These are phyloP conservation scores for Podabrus alpinus DNA, from an alignment of 2,888 invertebrate species.

Conservation along the genomic window DNA sequence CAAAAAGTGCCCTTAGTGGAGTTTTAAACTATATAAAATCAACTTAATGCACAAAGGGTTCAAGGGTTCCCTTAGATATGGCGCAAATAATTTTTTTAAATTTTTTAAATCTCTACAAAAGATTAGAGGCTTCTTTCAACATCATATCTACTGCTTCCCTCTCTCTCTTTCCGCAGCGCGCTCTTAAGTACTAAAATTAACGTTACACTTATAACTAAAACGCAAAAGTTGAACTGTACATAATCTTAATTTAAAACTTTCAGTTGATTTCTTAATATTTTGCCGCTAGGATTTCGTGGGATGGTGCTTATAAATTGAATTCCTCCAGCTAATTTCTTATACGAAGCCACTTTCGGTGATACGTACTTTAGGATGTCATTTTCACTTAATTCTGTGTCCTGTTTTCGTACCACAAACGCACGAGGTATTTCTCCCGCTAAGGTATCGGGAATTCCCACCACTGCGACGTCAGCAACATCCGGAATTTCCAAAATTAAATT, in stretches of 20 bases:
- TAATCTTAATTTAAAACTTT: slow-evolving; percentile 48
- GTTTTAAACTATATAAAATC: too few species aligned
- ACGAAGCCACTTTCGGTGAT: slow-evolving; percentile 69
- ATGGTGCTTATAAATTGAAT: slow-evolving; percentile 70
- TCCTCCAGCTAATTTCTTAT: slow-evolving; percentile 74
- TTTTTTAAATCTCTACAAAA: too few species aligned
- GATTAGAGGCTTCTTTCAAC: too few species aligned
- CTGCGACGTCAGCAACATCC: slow-evolving; percentile 76
- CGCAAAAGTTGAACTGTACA: neutral
- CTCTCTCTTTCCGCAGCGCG: too few species aligned
- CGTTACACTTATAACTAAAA: neutral
- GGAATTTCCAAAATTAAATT: slow-evolving; percentile 73
- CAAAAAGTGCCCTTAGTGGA: too few species aligned
- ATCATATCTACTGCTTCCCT: too few species aligned
- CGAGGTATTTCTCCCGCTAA: slow-evolving; percentile 74
- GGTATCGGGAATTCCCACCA: slow-evolving; percentile 74
- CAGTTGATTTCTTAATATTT: slow-evolving; percentile 73
- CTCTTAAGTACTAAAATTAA: neutral
- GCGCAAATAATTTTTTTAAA: too few species aligned
- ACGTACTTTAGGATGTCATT: slow-evolving; percentile 63
- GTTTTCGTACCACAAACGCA: slow-evolving; percentile 72
- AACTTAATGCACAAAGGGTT: too few species aligned
- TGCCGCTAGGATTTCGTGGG: slow-evolving; percentile 77
- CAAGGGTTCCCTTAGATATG: too few species aligned
- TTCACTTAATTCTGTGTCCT: slow-evolving; percentile 60